Conservation (phyloP, 1,140 invertebrate species). For the Zeugodacus cucurbitae region DNA sequence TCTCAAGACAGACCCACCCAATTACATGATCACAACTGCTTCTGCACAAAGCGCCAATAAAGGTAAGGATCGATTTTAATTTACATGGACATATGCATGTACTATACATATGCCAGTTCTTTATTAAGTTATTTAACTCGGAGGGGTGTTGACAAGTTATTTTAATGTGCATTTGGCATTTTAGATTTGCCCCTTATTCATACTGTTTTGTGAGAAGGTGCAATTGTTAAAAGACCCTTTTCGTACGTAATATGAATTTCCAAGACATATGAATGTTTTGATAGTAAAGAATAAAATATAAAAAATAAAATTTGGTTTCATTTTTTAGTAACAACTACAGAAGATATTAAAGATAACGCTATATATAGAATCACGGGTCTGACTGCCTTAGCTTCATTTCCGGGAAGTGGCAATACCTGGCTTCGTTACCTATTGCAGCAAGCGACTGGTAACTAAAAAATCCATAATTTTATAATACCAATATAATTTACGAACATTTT, state of each 20-base stretch:
- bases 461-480: not conserved
- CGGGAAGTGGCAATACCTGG: conserved; percentile 86
- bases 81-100: too few relatives aligned
- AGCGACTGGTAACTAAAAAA: conserved; percentile 71
- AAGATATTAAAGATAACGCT: not conserved
- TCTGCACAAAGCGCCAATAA: not conserved
- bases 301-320: not conserved
- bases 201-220: too few relatives aligned
- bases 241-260: too few relatives aligned
- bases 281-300: too few relatives aligned
- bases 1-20: conserved; percentile 59
- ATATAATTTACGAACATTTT: not conserved
- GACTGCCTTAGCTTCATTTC: conserved; percentile 78
- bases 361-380: conserved; percentile 48
- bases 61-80: not conserved
- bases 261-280: too few relatives aligned
- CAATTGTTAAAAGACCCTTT: too few relatives aligned
- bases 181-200: too few relatives aligned
- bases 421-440: conserved; percentile 81
- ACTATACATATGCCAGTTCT: too few relatives aligned
- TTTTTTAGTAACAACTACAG: conserved; percentile 29
- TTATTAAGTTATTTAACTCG: too few relatives aligned
- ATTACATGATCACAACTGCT: conserved; percentile 47
- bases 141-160: too few relatives aligned
- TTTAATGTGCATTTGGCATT: too few relatives aligned